phyloP scores from a whole-genome alignment of 2,888 invertebrate species.

The Ashinkailepas kermadecensis region DNA sequence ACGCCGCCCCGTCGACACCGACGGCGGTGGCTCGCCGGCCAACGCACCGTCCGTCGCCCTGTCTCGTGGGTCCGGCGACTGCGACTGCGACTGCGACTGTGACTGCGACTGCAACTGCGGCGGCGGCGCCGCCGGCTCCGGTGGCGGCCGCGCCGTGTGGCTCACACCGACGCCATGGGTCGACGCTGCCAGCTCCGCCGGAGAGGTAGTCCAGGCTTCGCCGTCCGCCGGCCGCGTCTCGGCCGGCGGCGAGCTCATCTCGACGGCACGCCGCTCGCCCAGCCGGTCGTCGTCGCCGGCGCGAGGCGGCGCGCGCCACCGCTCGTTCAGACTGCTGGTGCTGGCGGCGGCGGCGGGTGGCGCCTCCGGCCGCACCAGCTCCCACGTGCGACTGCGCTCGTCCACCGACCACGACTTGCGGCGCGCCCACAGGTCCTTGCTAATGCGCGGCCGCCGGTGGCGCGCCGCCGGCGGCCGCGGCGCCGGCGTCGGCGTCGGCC shows the following conservation, averaged over 20 bases:
- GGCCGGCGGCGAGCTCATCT: background rate
- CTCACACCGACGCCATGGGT: too few species aligned
- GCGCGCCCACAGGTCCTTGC: constrained; percentile 30
- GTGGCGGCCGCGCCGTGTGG: too few species aligned
- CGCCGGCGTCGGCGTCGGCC: background rate
- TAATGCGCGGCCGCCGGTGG: constrained; percentile 27
- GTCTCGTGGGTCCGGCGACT: too few species aligned
- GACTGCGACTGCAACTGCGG: too few species aligned
- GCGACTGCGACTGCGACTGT: too few species aligned
- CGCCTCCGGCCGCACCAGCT: constrained; percentile 5
- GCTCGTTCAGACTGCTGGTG: background rate
- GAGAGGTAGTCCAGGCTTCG: background rate
- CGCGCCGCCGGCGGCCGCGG: constrained; percentile 17
- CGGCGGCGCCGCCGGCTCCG: too few species aligned
- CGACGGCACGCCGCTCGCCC: background rate
- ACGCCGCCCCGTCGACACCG: background rate
- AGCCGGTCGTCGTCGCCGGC: background rate
- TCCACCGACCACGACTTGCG: constrained; percentile 33
- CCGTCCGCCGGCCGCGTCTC: background rate
- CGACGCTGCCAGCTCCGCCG: background rate
- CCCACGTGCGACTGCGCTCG: constrained; percentile 22
- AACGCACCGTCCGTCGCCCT: background rate
- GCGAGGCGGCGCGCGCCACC: background rate
- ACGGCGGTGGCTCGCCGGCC: background rate
- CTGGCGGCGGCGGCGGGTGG: background rate